Evolutionary conservation across 1,140 invertebrate genomes (phyloP), one percentile per base, ranked within the genome.

Genomic region (Tetragnatha versicolor): DNA sequence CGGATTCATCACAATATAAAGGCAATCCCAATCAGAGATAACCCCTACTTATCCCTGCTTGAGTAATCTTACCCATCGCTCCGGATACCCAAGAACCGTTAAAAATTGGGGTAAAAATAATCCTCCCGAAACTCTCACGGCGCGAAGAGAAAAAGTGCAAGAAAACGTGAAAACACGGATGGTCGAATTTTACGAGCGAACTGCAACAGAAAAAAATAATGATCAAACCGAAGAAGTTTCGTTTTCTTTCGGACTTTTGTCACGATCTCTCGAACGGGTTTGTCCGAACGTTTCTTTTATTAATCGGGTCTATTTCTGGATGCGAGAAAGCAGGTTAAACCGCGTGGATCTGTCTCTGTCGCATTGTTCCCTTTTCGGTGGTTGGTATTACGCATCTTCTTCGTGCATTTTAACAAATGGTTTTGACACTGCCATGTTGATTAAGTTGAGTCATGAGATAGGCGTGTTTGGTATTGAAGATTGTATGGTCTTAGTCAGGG

Each of bases 41-140:
- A 5, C 35, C 22, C 60, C 42, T 25, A 63, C 17, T 39, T 45
- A 20, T 63, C 25, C 12, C 20, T 63, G 37, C 60, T 63, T 63
- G 60, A 39, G 60, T 10, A 63, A 39, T 14, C 37, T 6, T 37
- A 42, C 60, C 42, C 60, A 22, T 35, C 47, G 66, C 6, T 69
- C 66, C n/a, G 47, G 27, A 69, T 69, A 69, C 39, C 39, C 66
- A 69, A 37, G 14, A 37, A 17, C 66, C 66, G 66, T 69, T 49
- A 69, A 69, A 69, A 29, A 29, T 14, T 47, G 27, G 63, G 31
- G 66, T 69, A 69, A 69, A 69, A 69, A 69, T 69, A 69, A 69
- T 69, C 49, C 20, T 22, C 29, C 42, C 7, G 22, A n/a, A n/a
- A n/a, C 53, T 37, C 49, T 20, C 66, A 69, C 49, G 27, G 42